Evolutionary conservation across 2,797 vertebrate genomes (phyloP).

Genomic region (Crax fasciolata): DNA sequence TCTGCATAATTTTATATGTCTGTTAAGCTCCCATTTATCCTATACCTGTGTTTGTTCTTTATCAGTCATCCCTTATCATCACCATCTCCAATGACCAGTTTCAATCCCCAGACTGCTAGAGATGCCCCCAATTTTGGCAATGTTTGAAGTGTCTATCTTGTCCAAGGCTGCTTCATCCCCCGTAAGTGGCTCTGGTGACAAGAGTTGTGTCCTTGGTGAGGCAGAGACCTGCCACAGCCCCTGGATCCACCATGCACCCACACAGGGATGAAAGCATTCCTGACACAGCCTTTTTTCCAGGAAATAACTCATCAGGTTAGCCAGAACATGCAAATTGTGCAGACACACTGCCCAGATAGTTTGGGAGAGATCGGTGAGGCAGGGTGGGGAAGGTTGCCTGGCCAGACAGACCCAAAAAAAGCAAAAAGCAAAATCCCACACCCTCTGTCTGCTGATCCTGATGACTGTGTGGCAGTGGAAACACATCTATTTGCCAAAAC

Average conservation of each 20-base stretch:
- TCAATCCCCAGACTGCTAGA: background rate
- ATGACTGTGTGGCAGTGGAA: conserved; percentile 33
- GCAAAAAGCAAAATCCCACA: background rate
- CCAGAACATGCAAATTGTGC: background rate
- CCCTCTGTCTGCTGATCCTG: conserved; percentile 25
- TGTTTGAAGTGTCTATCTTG: background rate
- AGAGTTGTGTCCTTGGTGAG: accelerated
- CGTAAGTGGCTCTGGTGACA: background rate
- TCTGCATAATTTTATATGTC: background rate
- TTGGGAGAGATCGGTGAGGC: background rate
- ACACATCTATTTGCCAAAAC: background rate
- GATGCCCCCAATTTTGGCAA: background rate
- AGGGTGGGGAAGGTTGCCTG: conserved; percentile 12
- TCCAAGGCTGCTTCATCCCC: background rate
- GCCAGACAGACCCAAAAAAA: conserved; percentile 28
- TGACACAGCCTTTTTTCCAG: background rate
- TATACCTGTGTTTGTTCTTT: accelerated
- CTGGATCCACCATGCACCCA: accelerated
- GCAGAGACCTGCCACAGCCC: background rate
- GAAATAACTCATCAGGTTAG: background rate
- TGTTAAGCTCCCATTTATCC: background rate
- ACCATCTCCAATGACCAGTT: background rate
- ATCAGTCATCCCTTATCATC: background rate
- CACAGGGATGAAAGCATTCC: background rate
- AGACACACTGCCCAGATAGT: background rate